phyloP scores from a whole-genome alignment of 2,888 invertebrate genomes.

The Chrysina gloriosa region DNA sequence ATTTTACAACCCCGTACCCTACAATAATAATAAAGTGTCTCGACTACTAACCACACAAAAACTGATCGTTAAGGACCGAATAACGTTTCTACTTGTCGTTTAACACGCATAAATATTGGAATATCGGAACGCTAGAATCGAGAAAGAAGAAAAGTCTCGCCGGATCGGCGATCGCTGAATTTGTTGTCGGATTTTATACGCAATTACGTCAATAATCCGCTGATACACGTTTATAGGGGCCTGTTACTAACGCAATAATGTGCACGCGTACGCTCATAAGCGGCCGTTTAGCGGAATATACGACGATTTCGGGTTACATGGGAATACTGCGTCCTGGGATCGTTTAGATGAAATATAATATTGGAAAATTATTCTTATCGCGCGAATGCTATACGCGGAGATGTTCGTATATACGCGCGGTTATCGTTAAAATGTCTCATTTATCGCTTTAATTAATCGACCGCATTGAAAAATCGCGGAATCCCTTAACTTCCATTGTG shows the following conservation, averaged over 20 bases:
- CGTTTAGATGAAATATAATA: slow-evolving; percentile 53
- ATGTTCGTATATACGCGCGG: slow-evolving; percentile 41
- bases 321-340: slow-evolving; percentile 46
- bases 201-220: slow-evolving; percentile 56
- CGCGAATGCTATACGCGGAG: slow-evolving; percentile 46
- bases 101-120: slow-evolving; percentile 27
- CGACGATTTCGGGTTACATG: slow-evolving; percentile 53
- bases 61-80: slow-evolving; percentile 7
- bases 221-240: slow-evolving; percentile 59
- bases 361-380: slow-evolving; percentile 53
- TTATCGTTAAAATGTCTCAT: slow-evolving; percentile 49
- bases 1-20: slow-evolving; percentile 8
- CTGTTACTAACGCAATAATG: slow-evolving; percentile 58
- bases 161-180: slow-evolving; percentile 38
- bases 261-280: slow-evolving; percentile 56
- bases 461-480: slow-evolving; percentile 21
- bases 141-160: no score
- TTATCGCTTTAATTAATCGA: slow-evolving; percentile 49
- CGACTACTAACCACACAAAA: slow-evolving; percentile 4
- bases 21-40: slow-evolving; percentile 4
- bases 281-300: slow-evolving; percentile 57
- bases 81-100: no score
- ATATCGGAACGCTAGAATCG: no score
- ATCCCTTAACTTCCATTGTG: neutral
- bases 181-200: slow-evolving; percentile 47